Evolutionary conservation across 2,888 invertebrate species (phyloP).

Genomic region (Nasonia oneida): DNA sequence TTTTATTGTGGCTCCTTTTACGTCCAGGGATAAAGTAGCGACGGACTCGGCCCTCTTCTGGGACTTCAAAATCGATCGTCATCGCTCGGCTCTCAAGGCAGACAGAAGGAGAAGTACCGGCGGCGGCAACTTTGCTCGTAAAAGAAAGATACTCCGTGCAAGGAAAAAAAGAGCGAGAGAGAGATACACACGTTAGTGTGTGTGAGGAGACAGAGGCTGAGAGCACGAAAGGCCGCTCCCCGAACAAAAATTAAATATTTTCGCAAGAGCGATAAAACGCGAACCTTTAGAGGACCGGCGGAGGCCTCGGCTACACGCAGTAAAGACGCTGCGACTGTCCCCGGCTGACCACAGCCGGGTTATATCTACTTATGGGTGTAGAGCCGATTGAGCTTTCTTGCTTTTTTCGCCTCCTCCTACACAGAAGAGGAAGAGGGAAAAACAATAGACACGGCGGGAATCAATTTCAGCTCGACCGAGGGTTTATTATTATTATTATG

Average conservation of each 20-base stretch:
- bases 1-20: slow-evolving; percentile 59
- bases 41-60: slow-evolving; percentile 8
- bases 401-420: neutral
- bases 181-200: neutral
- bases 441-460: neutral
- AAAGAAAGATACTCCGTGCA: slow-evolving; percentile 55
- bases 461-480: neutral
- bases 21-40: slow-evolving; percentile 48
- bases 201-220: neutral
- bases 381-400: slow-evolving; percentile 18
- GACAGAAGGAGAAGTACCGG: neutral
- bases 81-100: slow-evolving; percentile 42
- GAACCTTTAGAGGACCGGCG: slow-evolving; percentile 69
- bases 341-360: slow-evolving; percentile 63
- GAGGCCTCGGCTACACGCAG: slow-evolving; percentile 62
- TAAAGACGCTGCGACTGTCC: slow-evolving; percentile 68
- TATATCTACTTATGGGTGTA: slow-evolving; percentile 30
- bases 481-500: neutral
- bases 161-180: neutral
- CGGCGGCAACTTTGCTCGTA: slow-evolving; percentile 54
- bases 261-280: slow-evolving; percentile 72
- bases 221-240: slow-evolving; percentile 66
- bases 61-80: slow-evolving; percentile 58
- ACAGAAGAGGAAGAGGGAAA: neutral
- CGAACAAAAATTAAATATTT: slow-evolving; percentile 75